Evolutionary conservation across 1,140 invertebrate species (phyloP), one percentile per base, ranked within the genome.

Genomic region (Heliconius eleuchia): DNA sequence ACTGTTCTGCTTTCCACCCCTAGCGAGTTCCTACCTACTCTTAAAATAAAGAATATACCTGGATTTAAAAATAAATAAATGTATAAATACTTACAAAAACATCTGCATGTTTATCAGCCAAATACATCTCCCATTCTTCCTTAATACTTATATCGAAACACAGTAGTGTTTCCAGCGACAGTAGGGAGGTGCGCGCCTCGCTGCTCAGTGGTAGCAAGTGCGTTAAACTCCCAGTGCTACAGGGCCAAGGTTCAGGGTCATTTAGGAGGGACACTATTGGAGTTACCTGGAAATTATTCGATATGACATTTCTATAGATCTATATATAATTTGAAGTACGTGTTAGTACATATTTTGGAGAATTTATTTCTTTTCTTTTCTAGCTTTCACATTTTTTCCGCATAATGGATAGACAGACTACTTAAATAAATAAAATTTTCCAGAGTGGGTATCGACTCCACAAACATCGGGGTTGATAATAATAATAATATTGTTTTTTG

Each of bases 221-320:
- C 0, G 88, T 81, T 7, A 94, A 66, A 42, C 91, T 92, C 0
- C 27, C 66, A 9, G 86, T 86, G 27, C 11, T n/a, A 72, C 94
- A 95, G 0, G 94, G 94, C 94, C 94, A 95, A 0, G 89, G 86
- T 2, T 87, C 84, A 0, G 83, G 60, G 60, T 9, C 81, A 79
- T 93, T 93, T 66, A 95, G 78, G 7, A 91, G 19, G 7, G 78
- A 50, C 37, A 93, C 89, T 79, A 94, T 87, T 78, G 87, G 83
- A 52, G 82, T 77, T 74, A 94, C 73, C 93, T 95, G 82, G 8
- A 23, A 66, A 8, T 66, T 66, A 9, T 13, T 66, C 30, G 8
- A 66, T 27, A n/a, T 66, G n/a, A n/a, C 9, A 66, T n/a, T 66
- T 30, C 16, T 30, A 4, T 27, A 27, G 23, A 66, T 66, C n/a